Conservation (phyloP, 2,113 vertebrate genomes). For the Zosterops hypoxanthus region DNA sequence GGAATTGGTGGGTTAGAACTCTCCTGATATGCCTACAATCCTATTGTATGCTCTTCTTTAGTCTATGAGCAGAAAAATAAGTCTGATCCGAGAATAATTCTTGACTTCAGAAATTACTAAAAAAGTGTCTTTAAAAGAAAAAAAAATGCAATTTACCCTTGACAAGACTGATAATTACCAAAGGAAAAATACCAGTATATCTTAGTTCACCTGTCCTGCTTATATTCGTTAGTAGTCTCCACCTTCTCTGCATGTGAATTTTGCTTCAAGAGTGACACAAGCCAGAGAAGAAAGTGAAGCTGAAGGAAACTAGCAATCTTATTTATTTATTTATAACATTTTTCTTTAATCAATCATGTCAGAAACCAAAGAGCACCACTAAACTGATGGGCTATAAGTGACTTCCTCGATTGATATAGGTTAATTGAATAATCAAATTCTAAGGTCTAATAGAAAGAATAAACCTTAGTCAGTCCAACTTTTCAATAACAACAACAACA, state of each 20-base stretch:
- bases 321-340: background rate
- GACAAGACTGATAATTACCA: background rate
- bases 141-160: background rate
- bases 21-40: background rate
- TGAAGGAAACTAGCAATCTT: background rate
- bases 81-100: background rate
- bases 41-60: background rate
- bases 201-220: background rate
- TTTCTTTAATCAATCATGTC: constrained; percentile 27
- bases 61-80: background rate
- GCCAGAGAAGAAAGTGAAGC: background rate
- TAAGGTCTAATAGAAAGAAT: constrained; percentile 67
- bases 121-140: background rate
- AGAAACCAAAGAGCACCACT: constrained; percentile 44
- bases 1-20: background rate
- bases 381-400: constrained; percentile 64
- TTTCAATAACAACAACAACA: background rate
- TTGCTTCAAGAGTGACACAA: background rate
- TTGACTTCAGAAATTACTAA: background rate
- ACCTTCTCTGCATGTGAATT: background rate
- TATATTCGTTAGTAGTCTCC: background rate
- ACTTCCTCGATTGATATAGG: constrained; percentile 53
- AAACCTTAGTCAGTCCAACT: constrained; percentile 53
- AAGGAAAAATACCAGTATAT: background rate
- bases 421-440: constrained; percentile 74